These are phyloP conservation scores for Brenthis ino DNA, from an alignment of 2,888 invertebrate genomes.

Conservation along the genomic window DNA sequence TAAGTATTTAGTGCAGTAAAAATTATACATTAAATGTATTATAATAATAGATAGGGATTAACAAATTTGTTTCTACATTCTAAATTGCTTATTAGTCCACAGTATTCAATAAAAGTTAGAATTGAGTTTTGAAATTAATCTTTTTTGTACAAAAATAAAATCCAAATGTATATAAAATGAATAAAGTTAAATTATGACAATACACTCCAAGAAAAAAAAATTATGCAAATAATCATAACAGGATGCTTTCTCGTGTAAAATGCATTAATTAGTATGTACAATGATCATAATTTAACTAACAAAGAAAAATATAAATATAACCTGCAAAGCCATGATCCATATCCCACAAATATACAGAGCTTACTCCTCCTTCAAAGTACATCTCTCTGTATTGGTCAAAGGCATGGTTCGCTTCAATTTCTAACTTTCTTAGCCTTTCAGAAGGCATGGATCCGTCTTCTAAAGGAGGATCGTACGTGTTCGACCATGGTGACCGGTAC, in stretches of 20 bases:
- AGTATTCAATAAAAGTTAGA: too few species aligned
- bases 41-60: neutral
- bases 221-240: too few species aligned
- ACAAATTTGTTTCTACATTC: neutral
- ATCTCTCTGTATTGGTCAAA: constrained; percentile 99
- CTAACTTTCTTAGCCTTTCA: constrained; percentile 95
- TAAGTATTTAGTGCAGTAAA: neutral
- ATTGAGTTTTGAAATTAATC: too few species aligned
- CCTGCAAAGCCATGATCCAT: constrained; percentile 99
- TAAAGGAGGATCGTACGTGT: constrained; percentile 97
- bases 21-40: neutral
- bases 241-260: too few species aligned
- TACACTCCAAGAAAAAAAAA: too few species aligned
- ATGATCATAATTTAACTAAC: too few species aligned
- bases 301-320: constrained; percentile 42
- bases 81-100: neutral
- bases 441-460: constrained; percentile 99
- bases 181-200: too few species aligned
- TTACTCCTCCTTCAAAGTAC: constrained; percentile 99
- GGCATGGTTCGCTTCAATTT: constrained; percentile 98
- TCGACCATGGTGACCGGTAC: constrained; percentile 99
- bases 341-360: constrained; percentile 99
- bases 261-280: too few species aligned
- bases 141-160: too few species aligned
- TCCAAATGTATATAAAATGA: too few species aligned